Percentiles rank a stretch among this genome's conserved stretches.
These are phyloP conservation scores for Anguilla japonica DNA, from an alignment of 2,113 vertebrate genomes.

Conservation along the genomic window DNA sequence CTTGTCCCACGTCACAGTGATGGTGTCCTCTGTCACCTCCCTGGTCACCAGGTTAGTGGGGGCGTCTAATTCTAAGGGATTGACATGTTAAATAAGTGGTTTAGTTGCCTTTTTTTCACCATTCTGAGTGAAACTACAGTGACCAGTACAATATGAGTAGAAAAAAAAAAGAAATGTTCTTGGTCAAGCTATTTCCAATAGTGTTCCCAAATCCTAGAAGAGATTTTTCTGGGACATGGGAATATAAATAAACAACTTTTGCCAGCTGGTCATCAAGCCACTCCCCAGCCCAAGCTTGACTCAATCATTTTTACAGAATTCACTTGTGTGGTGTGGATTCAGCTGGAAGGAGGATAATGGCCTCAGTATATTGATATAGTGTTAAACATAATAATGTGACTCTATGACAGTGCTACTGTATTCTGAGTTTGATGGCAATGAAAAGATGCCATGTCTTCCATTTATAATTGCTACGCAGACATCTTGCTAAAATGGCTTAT, in stretches of 20 bases:
- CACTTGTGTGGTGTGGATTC: background rate
- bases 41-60: conserved; percentile 64
- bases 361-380: background rate
- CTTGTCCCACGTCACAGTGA: conserved; percentile 68
- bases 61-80: conserved; percentile 64
- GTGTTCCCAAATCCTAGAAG: background rate
- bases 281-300: background rate
- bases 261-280: background rate
- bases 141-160: no score
- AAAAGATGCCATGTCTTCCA: background rate
- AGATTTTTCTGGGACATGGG: background rate
- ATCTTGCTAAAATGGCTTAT: background rate
- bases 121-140: background rate
- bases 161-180: background rate
- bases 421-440: background rate
- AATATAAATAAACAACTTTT: background rate
- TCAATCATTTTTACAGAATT: background rate
- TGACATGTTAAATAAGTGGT: background rate
- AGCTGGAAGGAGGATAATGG: background rate
- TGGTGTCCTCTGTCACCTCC: conserved; percentile 72
- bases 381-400: background rate
- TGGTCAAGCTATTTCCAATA: background rate
- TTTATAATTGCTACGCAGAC: background rate
- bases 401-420: background rate
- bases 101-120: background rate